Base-by-base conservation (phyloP, 23 tunicate genomes). In the Diplosoma virens region DNA sequence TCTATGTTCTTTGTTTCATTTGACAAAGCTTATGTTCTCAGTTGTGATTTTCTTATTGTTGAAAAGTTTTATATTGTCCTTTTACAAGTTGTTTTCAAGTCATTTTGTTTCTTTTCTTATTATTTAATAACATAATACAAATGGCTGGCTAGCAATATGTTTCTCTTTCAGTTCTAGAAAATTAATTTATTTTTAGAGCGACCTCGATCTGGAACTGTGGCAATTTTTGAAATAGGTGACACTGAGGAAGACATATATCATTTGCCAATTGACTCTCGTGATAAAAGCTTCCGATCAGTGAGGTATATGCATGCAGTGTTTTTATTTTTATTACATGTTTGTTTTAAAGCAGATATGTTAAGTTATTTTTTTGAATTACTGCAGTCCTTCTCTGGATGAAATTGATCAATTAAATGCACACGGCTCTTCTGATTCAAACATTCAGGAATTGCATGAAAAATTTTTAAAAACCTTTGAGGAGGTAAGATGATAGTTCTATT, bases 321-420 rank as follows among this genome's bases (percentile, higher is more conserved):
- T 7, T 41, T 7, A 41, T 41, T 41, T 9, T 14, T 41, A 41
- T 14, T 41, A 7, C 50, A 41, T 41, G 14, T 7, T 7, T 14
- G 50, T 41, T 14, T n/a, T n/a, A n/a, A n/a, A n/a, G n/a, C n/a
- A n/a, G n/a, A n/a, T n/a, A n/a, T n/a, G n/a, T n/a, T n/a, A n/a
- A n/a, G n/a, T n/a, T n/a, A n/a, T n/a, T n/a, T n/a, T n/a, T n/a
- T n/a, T n/a, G n/a, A n/a, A n/a, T 71, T 21, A 59, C 48, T 64
- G 1, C 46, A 78, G 83, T 45, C 63, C 83, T 30, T 46, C 67
- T 30, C 29, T 82, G 30, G 87, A 82, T 74, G 80, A 47, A 48
- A 82, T 82, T 32, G 87, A 82, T 48, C 72, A 45, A 25, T 74
- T 82, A n/a, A 66, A 82, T 26, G 87, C 87, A 30, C 87, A 74